phyloP scores from a whole-genome alignment of 2,113 vertebrate genomes.

The Phocoena phocoena region DNA sequence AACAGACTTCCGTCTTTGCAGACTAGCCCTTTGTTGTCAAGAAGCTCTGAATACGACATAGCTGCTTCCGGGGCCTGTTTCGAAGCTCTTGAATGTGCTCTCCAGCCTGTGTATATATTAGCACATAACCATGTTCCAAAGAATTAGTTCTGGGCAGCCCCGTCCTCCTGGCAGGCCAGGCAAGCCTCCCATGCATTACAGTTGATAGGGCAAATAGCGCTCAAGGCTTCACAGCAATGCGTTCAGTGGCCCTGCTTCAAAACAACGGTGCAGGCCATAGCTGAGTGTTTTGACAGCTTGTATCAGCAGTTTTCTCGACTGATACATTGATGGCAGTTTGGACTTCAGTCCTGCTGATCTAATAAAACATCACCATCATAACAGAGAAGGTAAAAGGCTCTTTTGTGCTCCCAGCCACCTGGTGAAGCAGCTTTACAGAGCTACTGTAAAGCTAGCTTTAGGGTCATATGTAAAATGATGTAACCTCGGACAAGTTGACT shows the following conservation, averaged over 20 bases:
- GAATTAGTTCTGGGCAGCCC: background rate
- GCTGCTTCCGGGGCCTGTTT: background rate
- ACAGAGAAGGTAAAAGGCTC: constrained; percentile 45
- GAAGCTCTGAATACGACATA: background rate
- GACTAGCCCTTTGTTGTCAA: constrained; percentile 37
- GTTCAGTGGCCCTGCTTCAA: constrained; percentile 54
- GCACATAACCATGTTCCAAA: background rate
- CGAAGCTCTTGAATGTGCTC: background rate
- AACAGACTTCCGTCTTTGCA: background rate
- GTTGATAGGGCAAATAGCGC: background rate
- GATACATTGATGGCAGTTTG: constrained; percentile 80
- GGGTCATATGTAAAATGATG: constrained; percentile 48
- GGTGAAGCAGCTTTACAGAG: constrained; percentile 65
- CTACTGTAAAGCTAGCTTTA: constrained; percentile 45
- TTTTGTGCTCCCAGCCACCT: constrained; percentile 76
- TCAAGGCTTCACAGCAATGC: constrained; percentile 14
- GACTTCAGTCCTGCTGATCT: constrained; percentile 74
- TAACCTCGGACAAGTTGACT: constrained; percentile 63
- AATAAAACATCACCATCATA: constrained; percentile 75
- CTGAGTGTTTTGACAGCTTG: constrained; percentile 80
- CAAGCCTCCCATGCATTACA: constrained; percentile 37
- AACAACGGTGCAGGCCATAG: constrained; percentile 60
- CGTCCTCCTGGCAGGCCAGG: constrained; percentile 34
- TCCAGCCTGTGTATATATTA: background rate
- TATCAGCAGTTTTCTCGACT: constrained; percentile 77